These are phyloP conservation scores for Suillia variegata DNA, from an alignment of 2,888 invertebrate genomes.

Conservation along the genomic window DNA sequence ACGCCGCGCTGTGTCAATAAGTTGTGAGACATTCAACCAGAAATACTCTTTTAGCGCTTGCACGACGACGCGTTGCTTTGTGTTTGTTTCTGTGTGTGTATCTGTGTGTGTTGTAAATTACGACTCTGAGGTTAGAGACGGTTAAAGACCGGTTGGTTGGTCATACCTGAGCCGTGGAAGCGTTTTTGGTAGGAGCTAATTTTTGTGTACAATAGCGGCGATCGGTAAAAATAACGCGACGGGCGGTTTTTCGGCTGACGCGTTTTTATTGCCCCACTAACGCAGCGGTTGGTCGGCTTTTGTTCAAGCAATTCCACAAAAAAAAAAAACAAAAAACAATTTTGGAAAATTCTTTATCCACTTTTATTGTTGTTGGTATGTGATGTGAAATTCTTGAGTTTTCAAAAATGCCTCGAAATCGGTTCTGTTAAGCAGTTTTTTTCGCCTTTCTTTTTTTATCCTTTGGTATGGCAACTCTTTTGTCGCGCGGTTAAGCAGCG, in stretches of 20 bases:
- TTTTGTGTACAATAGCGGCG: too few relatives aligned
- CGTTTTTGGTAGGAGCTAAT: too few relatives aligned
- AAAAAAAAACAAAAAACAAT: background rate
- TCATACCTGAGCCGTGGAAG: too few relatives aligned
- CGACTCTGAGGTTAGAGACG: too few relatives aligned
- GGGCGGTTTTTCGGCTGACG: background rate
- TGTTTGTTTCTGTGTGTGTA: background rate
- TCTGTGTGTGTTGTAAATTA: background rate
- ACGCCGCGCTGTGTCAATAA: background rate
- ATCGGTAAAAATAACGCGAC: too few relatives aligned
- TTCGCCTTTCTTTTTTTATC: background rate
- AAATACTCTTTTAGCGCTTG: too few relatives aligned
- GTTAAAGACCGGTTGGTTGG: too few relatives aligned
- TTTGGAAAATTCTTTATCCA: background rate
- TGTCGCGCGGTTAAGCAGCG: background rate
- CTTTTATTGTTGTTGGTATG: background rate
- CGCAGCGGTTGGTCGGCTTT: slow-evolving; percentile 5
- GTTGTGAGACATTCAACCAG: background rate
- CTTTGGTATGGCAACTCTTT: background rate
- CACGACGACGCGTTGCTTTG: too few relatives aligned
- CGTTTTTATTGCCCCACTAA: slow-evolving; percentile 11
- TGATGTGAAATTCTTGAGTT: background rate
- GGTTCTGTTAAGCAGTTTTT: background rate
- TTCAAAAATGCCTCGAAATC: background rate
- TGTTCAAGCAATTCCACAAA: background rate